These are phyloP conservation scores for Sphaerophoria taeniata DNA, from an alignment of 2,888 invertebrate species.

Conservation along the genomic window DNA sequence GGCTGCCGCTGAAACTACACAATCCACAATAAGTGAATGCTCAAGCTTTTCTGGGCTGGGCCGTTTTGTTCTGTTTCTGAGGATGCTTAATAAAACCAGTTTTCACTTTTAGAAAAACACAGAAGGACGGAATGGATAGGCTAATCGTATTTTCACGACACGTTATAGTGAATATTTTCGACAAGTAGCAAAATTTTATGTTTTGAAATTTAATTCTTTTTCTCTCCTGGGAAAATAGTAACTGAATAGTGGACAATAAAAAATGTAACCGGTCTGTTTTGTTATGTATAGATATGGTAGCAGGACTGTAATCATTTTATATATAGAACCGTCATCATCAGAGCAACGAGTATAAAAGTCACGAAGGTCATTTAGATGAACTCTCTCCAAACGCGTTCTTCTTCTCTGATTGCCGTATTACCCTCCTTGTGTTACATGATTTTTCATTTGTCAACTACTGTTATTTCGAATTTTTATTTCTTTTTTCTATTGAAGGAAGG, in stretches of 20 bases:
- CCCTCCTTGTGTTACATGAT: constrained; percentile 53
- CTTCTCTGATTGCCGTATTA: constrained; percentile 23
- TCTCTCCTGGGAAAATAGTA: constrained; percentile 66
- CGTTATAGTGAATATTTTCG: constrained; percentile 71
- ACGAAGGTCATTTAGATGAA: constrained; percentile 66
- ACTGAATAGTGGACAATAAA: constrained; percentile 56
- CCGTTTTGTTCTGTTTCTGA: constrained; percentile 41
- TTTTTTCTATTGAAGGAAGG: constrained; percentile 36
- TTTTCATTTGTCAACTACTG: constrained; percentile 71
- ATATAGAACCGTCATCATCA: constrained; percentile 62
- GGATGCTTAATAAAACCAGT: constrained; percentile 68
- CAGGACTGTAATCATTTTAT: constrained; percentile 43
- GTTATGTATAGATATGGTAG: constrained; percentile 10
- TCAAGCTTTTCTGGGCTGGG: constrained; percentile 44
- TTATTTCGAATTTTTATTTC: constrained; percentile 43
- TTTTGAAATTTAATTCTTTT: constrained; percentile 73
- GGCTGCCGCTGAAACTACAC: constrained; percentile 23
- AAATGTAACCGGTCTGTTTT: constrained; percentile 50
- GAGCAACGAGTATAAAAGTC: constrained; percentile 64
- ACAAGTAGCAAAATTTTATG: constrained; percentile 72
- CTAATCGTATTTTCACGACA: constrained; percentile 74
- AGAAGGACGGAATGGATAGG: constrained; percentile 55
- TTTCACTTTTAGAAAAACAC: constrained; percentile 55
- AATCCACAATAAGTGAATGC: not conserved
- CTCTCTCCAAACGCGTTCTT: constrained; percentile 55